Evolutionary conservation across 2,797 vertebrate genomes (phyloP).

Genomic region (Leucoraja ocellata): DNA sequence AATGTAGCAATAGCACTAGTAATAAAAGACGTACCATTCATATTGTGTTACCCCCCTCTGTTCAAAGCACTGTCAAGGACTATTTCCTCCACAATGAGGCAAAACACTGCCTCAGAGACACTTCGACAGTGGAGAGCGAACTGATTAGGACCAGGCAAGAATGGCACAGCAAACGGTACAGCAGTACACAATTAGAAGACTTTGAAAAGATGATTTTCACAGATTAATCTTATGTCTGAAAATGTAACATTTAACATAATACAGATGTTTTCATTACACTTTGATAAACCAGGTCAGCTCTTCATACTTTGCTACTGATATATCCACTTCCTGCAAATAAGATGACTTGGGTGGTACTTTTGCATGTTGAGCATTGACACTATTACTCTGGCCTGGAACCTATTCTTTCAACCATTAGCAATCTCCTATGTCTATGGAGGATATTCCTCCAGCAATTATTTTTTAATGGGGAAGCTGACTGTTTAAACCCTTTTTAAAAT

Average conservation of each 20-base stretch:
- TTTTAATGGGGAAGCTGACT: background rate
- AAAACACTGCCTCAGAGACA: constrained; percentile 42
- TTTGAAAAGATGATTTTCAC: constrained; percentile 18
- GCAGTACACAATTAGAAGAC: constrained; percentile 41
- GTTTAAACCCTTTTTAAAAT: background rate
- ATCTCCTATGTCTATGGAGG: background rate
- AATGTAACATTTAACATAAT: background rate
- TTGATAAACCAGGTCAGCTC: background rate
- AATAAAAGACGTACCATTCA: constrained; percentile 56
- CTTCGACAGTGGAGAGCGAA: constrained; percentile 47
- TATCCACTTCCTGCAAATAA: background rate
- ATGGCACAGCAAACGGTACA: constrained; percentile 45
- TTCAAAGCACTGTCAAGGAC: constrained; percentile 55
- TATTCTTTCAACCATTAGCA: background rate
- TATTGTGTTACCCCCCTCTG: constrained; percentile 56
- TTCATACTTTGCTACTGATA: background rate
- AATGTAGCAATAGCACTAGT: constrained; percentile 41
- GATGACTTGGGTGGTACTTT: background rate
- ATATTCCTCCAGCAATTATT: background rate
- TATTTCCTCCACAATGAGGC: constrained; percentile 52
- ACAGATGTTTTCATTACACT: background rate
- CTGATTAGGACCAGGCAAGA: constrained; percentile 48
- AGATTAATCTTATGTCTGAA: constrained; percentile 55
- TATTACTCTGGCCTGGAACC: background rate
- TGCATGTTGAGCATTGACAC: background rate